Conservation (phyloP, 2,888 invertebrate genomes). For the Hoplodrina blanda region DNA sequence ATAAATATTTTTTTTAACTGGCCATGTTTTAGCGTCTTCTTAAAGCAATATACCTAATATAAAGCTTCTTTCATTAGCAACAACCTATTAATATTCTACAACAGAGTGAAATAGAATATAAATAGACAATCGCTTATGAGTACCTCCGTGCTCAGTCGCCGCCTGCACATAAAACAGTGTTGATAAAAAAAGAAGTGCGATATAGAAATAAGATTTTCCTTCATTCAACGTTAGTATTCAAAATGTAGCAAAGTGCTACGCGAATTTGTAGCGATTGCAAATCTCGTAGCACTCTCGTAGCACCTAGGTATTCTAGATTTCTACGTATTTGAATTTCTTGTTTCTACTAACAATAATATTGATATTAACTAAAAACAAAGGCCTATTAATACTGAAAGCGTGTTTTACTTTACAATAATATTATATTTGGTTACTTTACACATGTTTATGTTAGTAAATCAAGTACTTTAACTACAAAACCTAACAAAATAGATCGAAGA, state of each 20-base stretch:
- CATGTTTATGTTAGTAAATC: constrained; percentile 28
- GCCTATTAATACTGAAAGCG: too few relatives aligned
- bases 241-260: constrained; percentile 49
- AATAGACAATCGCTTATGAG: constrained; percentile 42
- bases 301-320: constrained; percentile 44
- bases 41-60: constrained; percentile 1
- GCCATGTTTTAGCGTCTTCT: too few relatives aligned
- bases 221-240: constrained; percentile 38
- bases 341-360: not conserved
- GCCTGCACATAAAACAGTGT: constrained; percentile 35
- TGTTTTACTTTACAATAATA: not conserved
- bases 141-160: constrained; percentile 26
- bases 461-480: constrained; percentile 39
- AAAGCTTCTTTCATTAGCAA: constrained; percentile 39
- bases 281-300: constrained; percentile 44
- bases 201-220: too few relatives aligned
- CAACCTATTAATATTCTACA: constrained; percentile 47
- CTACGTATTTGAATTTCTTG: not conserved
- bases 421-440: not conserved
- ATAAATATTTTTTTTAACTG: too few relatives aligned
- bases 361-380: not conserved
- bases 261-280: constrained; percentile 36
- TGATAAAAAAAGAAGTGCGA: constrained; percentile 20
- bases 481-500: constrained; percentile 64
- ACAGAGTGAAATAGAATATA: constrained; percentile 47